Percentiles rank a stretch among this genome's conserved stretches.
These are phyloP conservation scores for Cyclopterus lumpus DNA, from an alignment of 2,797 vertebrate genomes.

Conservation along the genomic window DNA sequence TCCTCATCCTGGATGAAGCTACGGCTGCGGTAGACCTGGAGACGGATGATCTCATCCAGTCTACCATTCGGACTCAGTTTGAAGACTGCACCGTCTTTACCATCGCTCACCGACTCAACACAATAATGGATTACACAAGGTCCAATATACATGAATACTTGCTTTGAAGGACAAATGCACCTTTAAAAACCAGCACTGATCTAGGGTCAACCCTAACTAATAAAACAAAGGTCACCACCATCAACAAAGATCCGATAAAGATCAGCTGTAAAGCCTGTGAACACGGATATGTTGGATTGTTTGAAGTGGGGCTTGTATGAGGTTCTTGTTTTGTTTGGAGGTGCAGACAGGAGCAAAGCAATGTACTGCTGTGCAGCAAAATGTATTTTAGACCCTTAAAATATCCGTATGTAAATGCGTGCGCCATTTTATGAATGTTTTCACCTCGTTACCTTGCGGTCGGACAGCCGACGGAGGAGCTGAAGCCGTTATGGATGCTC, in stretches of 20 bases:
- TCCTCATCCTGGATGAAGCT: constrained; percentile 95
- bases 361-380: background rate
- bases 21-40: constrained; percentile 96
- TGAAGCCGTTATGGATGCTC: no score
- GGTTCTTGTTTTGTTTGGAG: no score
- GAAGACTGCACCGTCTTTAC: constrained; percentile 95
- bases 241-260: no score
- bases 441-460: no score
- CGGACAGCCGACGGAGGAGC: no score
- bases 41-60: constrained; percentile 96
- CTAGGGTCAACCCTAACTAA: no score
- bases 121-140: constrained; percentile 98
- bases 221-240: no score
- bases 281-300: no score
- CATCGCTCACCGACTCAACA: constrained; percentile 97
- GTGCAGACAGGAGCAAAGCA: no score
- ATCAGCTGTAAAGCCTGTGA: no score
- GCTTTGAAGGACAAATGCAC: background rate
- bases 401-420: background rate
- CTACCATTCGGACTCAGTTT: constrained; percentile 94
- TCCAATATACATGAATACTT: constrained; percentile 50
- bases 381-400: background rate
- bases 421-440: background rate
- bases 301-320: no score
- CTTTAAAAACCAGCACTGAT: no score